These are phyloP conservation scores for Oncorhynchus clarkii DNA, from an alignment of 2,113 vertebrate species.

Conservation along the genomic window DNA sequence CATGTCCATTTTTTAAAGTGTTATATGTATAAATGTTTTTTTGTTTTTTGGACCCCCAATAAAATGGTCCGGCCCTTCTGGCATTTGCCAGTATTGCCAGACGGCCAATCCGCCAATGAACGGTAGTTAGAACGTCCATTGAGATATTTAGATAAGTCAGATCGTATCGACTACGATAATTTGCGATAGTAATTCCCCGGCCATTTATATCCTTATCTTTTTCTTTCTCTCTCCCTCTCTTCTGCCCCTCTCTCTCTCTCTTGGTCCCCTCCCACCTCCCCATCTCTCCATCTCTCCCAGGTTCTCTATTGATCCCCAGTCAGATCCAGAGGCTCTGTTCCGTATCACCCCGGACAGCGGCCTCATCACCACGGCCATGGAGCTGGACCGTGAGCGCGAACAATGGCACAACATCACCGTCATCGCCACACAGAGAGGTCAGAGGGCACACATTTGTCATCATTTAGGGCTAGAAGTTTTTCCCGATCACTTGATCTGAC, in stretches of 20 bases:
- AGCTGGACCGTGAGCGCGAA: constrained; percentile 83
- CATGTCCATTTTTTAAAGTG: too few species aligned
- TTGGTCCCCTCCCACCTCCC: neutral
- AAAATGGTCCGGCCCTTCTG: too few species aligned
- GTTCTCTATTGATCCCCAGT: constrained; percentile 85
- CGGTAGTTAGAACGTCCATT: constrained; percentile 19
- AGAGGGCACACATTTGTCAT: constrained; percentile 32
- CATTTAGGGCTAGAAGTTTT: too few species aligned
- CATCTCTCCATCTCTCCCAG: constrained; percentile 51
- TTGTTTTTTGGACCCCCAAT: too few species aligned
- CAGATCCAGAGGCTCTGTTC: constrained; percentile 83
- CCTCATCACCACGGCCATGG: constrained; percentile 79
- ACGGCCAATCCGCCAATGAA: too few species aligned
- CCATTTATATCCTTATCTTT: constrained; percentile 58
- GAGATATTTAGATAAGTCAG: constrained; percentile 65
- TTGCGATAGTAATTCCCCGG: constrained; percentile 66
- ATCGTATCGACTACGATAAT: constrained; percentile 63
- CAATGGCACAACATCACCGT: constrained; percentile 87
- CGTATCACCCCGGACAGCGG: constrained; percentile 83
- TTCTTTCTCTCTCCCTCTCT: neutral
- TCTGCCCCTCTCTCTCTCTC: neutral
- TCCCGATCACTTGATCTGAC: too few species aligned
- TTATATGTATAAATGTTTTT: too few species aligned
- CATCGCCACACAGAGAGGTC: constrained; percentile 85
- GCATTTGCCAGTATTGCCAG: too few species aligned